phyloP scores from a whole-genome alignment of 2,888 invertebrate species.

The Allophyes oxyacanthae region DNA sequence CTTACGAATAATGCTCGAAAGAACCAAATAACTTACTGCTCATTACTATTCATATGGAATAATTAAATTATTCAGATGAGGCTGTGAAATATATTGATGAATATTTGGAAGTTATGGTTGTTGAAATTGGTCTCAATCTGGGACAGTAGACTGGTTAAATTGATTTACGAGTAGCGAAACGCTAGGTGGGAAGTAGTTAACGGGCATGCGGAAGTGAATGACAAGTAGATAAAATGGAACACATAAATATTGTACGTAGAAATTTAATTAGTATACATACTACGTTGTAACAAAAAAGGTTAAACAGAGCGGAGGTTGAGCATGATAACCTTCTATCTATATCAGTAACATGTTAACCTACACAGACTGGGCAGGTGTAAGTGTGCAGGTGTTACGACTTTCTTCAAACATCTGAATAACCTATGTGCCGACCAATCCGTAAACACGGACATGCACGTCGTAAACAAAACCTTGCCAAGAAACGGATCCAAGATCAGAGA shows the following conservation, averaged over 20 bases:
- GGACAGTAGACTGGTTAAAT: slow-evolving; percentile 4
- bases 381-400: slow-evolving; percentile 64
- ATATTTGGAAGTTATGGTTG: slow-evolving; percentile 4
- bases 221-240: slow-evolving; percentile 58
- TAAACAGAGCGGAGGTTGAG: slow-evolving; percentile 65
- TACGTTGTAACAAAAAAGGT: slow-evolving; percentile 62
- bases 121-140: slow-evolving; percentile 3
- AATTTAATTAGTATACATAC: slow-evolving; percentile 61
- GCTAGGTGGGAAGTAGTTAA: slow-evolving; percentile 21
- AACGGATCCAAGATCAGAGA: slow-evolving; percentile 46
- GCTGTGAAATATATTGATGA: slow-evolving; percentile 15
- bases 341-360: slow-evolving; percentile 76
- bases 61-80: slow-evolving; percentile 38
- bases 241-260: slow-evolving; percentile 58
- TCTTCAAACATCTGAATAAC: slow-evolving; percentile 63
- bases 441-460: slow-evolving; percentile 63
- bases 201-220: slow-evolving; percentile 49
- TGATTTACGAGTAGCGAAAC: slow-evolving; percentile 10
- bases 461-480: slow-evolving; percentile 68
- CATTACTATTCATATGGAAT: slow-evolving; percentile 58
- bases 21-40: slow-evolving; percentile 56
- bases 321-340: slow-evolving; percentile 75
- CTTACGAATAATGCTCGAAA: slow-evolving; percentile 60
- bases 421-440: slow-evolving; percentile 60
- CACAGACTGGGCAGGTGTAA: slow-evolving; percentile 65